Conservation (phyloP, 2,797 vertebrate genomes). For the Lerista edwardsae region DNA sequence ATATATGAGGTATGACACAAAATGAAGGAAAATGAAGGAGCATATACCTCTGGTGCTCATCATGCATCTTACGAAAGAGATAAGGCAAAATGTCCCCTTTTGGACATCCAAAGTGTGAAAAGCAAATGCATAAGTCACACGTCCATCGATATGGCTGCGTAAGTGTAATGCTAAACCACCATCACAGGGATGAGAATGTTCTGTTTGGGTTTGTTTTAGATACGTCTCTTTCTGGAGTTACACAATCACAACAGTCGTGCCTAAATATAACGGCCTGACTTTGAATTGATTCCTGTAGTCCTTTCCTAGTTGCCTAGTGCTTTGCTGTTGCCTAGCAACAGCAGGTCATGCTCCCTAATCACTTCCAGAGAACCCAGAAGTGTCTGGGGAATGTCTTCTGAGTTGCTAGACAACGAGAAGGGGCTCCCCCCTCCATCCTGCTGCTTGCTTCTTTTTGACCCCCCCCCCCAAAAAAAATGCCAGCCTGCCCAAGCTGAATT, state of each 20-base stretch:
- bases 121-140: background rate
- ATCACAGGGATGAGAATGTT: background rate
- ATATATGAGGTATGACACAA: too few relatives aligned
- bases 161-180: background rate
- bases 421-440: background rate
- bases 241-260: background rate
- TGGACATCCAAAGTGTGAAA: background rate
- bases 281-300: slow-evolving; percentile 10
- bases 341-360: slow-evolving; percentile 29
- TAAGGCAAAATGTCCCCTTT: background rate
- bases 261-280: slow-evolving; percentile 24
- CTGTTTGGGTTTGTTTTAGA: slow-evolving; percentile 3
- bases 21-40: background rate
- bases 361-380: slow-evolving; percentile 29
- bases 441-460: background rate
- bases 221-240: background rate
- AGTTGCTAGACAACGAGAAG: slow-evolving; percentile 18
- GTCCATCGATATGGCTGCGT: background rate
- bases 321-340: slow-evolving; percentile 21
- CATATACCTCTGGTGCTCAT: background rate
- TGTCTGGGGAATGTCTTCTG: slow-evolving; percentile 4
- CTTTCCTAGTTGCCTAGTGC: slow-evolving; percentile 25
- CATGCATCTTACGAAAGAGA: background rate
- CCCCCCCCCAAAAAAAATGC: background rate
- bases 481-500: background rate